Evolutionary conservation across 2,113 vertebrate genomes (phyloP).

Genomic region (Sinocyclocheilus maitianheensis): DNA sequence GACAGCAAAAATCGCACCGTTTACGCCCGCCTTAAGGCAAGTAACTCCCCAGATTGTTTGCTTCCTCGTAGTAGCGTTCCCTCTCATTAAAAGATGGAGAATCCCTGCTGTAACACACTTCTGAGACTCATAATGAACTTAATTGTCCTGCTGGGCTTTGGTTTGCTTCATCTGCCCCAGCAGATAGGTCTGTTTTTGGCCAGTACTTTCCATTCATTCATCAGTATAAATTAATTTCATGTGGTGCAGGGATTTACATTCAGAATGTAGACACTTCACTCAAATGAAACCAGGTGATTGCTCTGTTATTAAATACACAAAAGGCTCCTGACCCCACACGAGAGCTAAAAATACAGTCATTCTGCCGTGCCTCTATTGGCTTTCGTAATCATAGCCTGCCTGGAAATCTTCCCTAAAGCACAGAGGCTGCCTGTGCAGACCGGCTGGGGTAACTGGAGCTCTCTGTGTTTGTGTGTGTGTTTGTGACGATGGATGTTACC

Average conservation of each 20-base stretch:
- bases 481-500: background rate
- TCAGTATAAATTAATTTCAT: background rate
- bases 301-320: background rate
- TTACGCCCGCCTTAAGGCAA: background rate
- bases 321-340: background rate
- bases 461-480: background rate
- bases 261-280: background rate
- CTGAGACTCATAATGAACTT: slow-evolving; percentile 3
- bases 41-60: background rate
- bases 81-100: slow-evolving; percentile 1
- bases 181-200: background rate
- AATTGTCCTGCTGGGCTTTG: background rate
- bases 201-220: background rate
- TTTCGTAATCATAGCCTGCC: slow-evolving; percentile 26
- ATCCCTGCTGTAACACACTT: slow-evolving; percentile 11
- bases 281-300: background rate
- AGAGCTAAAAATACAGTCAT: slow-evolving; percentile 4
- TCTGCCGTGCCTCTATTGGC: slow-evolving; percentile 1
- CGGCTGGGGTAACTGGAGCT: slow-evolving; percentile 50
- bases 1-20: too few species aligned
- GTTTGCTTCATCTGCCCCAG: background rate
- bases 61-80: background rate
- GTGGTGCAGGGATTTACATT: background rate
- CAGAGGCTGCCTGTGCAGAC: slow-evolving; percentile 31
- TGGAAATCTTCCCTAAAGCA: slow-evolving; percentile 35